Evolutionary conservation across 1,140 invertebrate species (phyloP).

Genomic region (Aphaenogaster floridana): DNA sequence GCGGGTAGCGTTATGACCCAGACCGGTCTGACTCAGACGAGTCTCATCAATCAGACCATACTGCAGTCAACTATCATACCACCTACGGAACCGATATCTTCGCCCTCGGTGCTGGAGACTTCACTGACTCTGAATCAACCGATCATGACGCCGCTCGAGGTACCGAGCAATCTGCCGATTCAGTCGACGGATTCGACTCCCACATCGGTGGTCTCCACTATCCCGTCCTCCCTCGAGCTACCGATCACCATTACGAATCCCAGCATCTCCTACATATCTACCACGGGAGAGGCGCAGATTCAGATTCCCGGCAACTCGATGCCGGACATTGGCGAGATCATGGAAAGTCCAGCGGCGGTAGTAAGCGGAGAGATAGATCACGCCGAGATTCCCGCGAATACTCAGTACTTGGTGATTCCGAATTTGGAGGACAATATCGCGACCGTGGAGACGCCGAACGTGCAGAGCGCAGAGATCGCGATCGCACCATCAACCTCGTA

Average conservation of each 20-base stretch:
- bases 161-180: constrained; percentile 88
- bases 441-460: constrained; percentile 66
- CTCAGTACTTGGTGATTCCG: constrained; percentile 82
- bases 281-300: constrained; percentile 73
- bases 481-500: constrained; percentile 76
- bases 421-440: constrained; percentile 78
- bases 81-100: constrained; percentile 84
- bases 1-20: constrained; percentile 76
- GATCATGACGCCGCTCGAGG: constrained; percentile 93
- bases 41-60: constrained; percentile 84
- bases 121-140: constrained; percentile 92
- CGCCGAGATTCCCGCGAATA: constrained; percentile 72
- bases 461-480: constrained; percentile 50
- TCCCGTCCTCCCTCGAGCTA: constrained; percentile 89
- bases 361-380: constrained; percentile 50
- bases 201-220: constrained; percentile 83
- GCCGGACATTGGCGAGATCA: constrained; percentile 83
- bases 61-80: constrained; percentile 84
- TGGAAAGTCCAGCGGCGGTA: constrained; percentile 69
- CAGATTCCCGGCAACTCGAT: constrained; percentile 81
- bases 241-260: constrained; percentile 91
- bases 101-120: constrained; percentile 90
- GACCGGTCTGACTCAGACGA: constrained; percentile 79
- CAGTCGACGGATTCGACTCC: constrained; percentile 81
- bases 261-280: constrained; percentile 87